These are phyloP conservation scores for Rotaria sp. DNA, from an alignment of 2,888 invertebrate genomes.

Conservation along the genomic window DNA sequence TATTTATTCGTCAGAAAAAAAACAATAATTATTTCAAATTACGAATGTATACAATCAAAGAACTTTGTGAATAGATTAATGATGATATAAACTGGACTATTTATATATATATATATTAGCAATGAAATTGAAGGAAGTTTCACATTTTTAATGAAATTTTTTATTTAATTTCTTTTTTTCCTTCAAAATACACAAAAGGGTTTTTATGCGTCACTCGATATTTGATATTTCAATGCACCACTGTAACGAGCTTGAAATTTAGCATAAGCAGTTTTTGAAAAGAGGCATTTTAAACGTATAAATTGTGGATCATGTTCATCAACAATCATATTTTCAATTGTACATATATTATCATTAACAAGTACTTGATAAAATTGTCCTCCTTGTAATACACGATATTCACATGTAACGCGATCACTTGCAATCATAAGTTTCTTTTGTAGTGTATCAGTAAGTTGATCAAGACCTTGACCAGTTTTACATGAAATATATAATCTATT, in stretches of 20 bases:
- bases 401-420: not conserved
- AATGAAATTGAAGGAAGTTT: no score
- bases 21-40: no score
- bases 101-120: no score
- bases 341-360: not conserved
- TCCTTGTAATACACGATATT: slow-evolving; percentile 25
- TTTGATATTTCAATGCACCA: not conserved
- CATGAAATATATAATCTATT: slow-evolving; percentile 57
- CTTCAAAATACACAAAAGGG: no score
- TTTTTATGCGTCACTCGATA: not conserved
- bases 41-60: no score
- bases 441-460: slow-evolving; percentile 55
- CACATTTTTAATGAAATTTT: no score
- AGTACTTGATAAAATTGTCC: not conserved
- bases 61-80: no score
- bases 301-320: slow-evolving; percentile 13
- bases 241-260: not conserved
- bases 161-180: no score
- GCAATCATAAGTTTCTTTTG: slow-evolving; percentile 59
- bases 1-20: no score
- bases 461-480: slow-evolving; percentile 57
- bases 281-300: not conserved
- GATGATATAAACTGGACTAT: no score
- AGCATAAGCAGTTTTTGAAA: not conserved
- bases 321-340: not conserved